Conservation (phyloP, 2,113 vertebrate genomes). For the Craseonycteris thonglongyai region DNA sequence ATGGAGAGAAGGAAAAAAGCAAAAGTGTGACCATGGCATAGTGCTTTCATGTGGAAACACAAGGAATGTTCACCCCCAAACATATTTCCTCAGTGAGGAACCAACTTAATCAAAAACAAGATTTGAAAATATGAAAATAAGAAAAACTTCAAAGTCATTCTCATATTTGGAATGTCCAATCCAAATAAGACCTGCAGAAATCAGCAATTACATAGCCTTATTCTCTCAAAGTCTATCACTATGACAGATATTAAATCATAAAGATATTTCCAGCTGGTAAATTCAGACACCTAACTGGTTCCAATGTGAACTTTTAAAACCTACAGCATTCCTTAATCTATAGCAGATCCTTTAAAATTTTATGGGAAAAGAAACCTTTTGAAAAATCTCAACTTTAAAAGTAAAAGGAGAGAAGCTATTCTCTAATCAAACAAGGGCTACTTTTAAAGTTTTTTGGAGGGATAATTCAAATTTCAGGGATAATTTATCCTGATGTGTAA, state of each 20-base stretch:
- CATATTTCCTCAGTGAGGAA: neutral
- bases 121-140: neutral
- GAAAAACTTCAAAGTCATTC: neutral
- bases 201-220: neutral
- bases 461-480: neutral
- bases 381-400: constrained; percentile 7
- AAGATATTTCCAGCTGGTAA: neutral
- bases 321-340: neutral
- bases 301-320: constrained; percentile 23
- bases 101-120: neutral
- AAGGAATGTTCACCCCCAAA: neutral
- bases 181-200: neutral
- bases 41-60: neutral
- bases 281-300: neutral
- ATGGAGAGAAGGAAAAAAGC: neutral
- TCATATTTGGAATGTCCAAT: neutral
- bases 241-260: neutral
- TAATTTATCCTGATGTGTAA: neutral
- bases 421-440: neutral
- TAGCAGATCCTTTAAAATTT: neutral
- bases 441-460: neutral
- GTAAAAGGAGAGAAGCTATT: neutral
- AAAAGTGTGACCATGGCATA: neutral
- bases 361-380: neutral
- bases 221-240: neutral